Evolutionary conservation across 1,140 invertebrate genomes (phyloP).

Genomic region (Philotrypesis tridentata): DNA sequence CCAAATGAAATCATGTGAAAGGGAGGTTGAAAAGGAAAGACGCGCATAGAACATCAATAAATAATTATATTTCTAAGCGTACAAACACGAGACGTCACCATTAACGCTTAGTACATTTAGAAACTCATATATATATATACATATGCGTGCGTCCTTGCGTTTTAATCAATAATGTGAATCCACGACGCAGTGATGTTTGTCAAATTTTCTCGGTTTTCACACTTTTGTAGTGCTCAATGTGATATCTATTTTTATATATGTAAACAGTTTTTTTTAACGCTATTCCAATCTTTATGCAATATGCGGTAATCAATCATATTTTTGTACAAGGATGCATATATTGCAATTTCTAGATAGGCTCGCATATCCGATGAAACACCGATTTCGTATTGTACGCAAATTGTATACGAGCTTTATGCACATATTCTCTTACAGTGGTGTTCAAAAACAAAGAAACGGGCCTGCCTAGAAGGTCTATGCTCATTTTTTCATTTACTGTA

Average conservation of each 20-base stretch:
- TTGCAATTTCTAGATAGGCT: background rate
- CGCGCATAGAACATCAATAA: conserved; percentile 1
- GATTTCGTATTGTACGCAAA: background rate
- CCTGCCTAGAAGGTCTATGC: background rate
- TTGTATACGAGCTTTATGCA: background rate
- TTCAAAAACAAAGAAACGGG: background rate
- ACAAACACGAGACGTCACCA: conserved; percentile 19
- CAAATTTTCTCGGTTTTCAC: conserved; percentile 29
- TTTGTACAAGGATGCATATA: conserved; percentile 24
- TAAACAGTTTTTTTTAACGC: background rate
- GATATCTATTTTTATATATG: conserved; percentile 2
- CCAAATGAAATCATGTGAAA: background rate
- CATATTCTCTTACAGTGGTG: background rate
- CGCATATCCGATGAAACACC: background rate
- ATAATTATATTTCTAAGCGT: conserved; percentile 29
- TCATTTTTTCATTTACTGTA: background rate
- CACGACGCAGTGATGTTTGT: conserved; percentile 1
- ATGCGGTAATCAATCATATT: conserved; percentile 18
- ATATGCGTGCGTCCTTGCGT: conserved; percentile 21
- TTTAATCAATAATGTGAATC: conserved; percentile 24
- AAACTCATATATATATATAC: conserved; percentile 10
- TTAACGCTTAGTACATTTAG: conserved; percentile 18
- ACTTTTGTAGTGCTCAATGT: conserved; percentile 13
- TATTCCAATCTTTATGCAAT: conserved; percentile 15
- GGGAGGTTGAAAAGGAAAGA: background rate